Evolutionary conservation across 2,113 vertebrate genomes (phyloP).

Genomic region (Amblyopsis rosae): DNA sequence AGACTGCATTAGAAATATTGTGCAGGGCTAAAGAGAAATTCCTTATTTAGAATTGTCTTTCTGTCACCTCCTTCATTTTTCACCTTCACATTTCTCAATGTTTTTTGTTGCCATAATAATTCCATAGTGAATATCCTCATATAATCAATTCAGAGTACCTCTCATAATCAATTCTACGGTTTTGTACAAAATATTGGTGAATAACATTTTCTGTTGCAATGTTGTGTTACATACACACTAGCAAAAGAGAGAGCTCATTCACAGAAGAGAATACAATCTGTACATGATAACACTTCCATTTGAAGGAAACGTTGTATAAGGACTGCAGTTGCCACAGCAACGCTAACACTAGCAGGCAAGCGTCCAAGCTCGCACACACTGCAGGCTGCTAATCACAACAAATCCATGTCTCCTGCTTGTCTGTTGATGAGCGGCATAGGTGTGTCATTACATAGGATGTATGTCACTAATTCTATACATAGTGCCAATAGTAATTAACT

Average conservation of each 20-base stretch:
- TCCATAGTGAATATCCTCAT: too few relatives aligned
- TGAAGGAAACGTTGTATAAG: not conserved
- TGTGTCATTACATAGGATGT: not conserved
- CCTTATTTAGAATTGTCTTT: not conserved
- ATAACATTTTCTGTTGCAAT: too few relatives aligned
- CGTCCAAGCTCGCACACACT: not conserved
- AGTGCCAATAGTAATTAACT: too few relatives aligned
- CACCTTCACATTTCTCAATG: not conserved
- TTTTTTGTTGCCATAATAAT: not conserved
- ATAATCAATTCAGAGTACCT: too few relatives aligned
- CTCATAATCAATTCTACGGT: too few relatives aligned
- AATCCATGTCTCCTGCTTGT: not conserved
- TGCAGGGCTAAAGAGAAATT: not conserved
- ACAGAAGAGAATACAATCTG: not conserved
- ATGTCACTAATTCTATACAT: too few relatives aligned
- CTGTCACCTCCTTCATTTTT: not conserved
- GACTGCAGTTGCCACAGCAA: constrained; percentile 5
- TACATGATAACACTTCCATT: not conserved
- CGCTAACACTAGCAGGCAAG: not conserved
- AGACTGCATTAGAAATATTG: not conserved
- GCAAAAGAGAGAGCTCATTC: not conserved
- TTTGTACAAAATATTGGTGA: too few relatives aligned
- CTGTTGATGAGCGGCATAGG: not conserved
- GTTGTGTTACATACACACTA: not conserved
- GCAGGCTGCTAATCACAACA: not conserved